Conservation (phyloP, 2,113 vertebrate genomes). For the Syrmaticus mikado region DNA sequence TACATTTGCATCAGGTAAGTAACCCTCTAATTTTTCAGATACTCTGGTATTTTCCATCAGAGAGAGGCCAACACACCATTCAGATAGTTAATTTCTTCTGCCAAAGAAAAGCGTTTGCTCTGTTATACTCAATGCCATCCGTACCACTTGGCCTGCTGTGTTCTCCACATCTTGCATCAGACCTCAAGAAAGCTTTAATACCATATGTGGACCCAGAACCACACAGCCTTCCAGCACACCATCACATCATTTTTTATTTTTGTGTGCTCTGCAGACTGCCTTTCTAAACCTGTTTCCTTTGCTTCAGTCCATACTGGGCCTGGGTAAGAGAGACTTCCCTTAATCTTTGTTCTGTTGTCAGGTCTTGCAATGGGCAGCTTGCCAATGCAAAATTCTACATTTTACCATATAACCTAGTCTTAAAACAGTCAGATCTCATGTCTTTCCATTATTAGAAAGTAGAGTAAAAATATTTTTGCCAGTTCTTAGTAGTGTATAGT, state of each 20-base stretch:
- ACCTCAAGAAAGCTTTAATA: neutral
- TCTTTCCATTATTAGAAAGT: neutral
- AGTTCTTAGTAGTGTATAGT: neutral
- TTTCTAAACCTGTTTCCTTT: neutral
- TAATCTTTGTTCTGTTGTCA: neutral
- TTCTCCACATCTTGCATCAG: neutral
- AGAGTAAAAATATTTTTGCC: neutral
- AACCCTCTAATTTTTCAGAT: neutral
- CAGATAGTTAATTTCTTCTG: neutral
- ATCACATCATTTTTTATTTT: neutral
- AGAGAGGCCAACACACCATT: neutral
- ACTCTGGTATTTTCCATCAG: neutral
- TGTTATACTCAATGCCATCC: neutral
- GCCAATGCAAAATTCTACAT: neutral
- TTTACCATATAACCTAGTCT: neutral
- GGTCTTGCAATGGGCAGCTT: neutral
- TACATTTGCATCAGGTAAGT: neutral
- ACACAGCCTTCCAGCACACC: neutral
- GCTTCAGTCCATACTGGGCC: neutral
- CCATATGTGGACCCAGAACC: neutral
- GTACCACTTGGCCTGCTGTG: neutral
- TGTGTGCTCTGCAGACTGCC: neutral
- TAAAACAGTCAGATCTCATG: neutral
- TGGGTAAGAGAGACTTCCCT: neutral
- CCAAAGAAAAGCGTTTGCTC: neutral